Evolutionary conservation across 2,113 vertebrate genomes (phyloP).

Genomic region (Oreochromis aureus): DNA sequence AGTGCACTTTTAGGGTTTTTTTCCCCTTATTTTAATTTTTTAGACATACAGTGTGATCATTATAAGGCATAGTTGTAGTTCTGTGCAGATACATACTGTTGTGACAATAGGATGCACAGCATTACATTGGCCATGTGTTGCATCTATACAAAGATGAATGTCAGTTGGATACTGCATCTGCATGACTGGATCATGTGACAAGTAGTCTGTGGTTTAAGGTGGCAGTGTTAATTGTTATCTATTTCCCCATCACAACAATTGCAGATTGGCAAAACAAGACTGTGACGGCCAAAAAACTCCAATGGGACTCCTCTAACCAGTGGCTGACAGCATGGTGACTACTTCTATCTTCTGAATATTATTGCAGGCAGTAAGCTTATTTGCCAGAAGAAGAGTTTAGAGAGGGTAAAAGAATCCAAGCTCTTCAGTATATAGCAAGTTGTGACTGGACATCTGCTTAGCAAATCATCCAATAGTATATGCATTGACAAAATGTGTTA

Average conservation of each 20-base stretch:
- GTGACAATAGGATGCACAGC: background rate
- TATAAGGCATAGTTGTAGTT: rapidly evolving
- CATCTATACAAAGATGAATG: background rate
- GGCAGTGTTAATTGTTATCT: background rate
- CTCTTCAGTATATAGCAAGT: background rate
- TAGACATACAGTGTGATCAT: background rate
- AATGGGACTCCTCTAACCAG: background rate
- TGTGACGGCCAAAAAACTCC: background rate
- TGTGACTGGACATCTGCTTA: background rate
- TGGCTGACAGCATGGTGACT: background rate
- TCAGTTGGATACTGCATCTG: background rate
- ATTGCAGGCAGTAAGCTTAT: background rate
- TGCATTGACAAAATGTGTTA: background rate
- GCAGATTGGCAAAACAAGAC: background rate
- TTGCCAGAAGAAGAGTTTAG: background rate
- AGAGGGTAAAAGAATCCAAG: background rate
- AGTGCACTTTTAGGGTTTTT: background rate
- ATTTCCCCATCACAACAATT: background rate
- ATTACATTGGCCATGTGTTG: background rate
- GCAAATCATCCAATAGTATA: background rate
- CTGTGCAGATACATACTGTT: background rate
- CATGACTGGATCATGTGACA: background rate
- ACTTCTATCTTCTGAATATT: background rate
- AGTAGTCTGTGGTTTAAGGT: background rate
- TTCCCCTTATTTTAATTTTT: rapidly evolving